phyloP scores from a whole-genome alignment of 2,888 invertebrate species.

The Ophion costatus region DNA sequence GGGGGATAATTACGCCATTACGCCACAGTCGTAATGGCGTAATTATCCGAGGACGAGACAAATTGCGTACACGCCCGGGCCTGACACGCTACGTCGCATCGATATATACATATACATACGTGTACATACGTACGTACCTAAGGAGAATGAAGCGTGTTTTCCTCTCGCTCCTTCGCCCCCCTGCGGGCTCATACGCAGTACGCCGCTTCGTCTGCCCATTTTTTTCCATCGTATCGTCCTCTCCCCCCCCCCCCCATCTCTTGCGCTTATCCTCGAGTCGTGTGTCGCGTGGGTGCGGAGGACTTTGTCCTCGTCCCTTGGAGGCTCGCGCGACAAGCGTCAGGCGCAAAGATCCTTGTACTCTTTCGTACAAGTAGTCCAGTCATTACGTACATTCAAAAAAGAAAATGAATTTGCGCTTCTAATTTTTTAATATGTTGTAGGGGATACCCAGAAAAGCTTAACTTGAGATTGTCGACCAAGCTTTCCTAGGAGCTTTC shows the following conservation, averaged over 20 bases:
- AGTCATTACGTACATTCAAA: too few species aligned
- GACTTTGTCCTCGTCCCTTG: conserved; percentile 56
- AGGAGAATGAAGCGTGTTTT: conserved; percentile 42
- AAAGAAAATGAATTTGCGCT: too few species aligned
- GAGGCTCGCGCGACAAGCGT: conserved; percentile 17
- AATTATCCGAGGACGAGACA: conserved; percentile 82
- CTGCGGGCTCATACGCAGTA: conserved; percentile 32
- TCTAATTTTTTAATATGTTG: too few species aligned
- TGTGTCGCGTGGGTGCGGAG: conserved; percentile 51
- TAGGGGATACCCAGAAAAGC: too few species aligned
- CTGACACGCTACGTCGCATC: conserved; percentile 73
- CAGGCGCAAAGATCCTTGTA: conserved; percentile 2
- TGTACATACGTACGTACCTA: background rate
- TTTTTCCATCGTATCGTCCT: conserved; percentile 11
- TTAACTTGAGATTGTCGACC: too few species aligned
- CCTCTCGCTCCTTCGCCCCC: background rate
- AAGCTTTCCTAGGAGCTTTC: too few species aligned
- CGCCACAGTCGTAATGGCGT: conserved; percentile 76
- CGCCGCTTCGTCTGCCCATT: conserved; percentile 28
- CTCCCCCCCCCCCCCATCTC: conserved; percentile 21
- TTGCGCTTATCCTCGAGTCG: background rate
- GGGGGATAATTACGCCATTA: too few species aligned
- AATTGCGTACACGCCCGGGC: conserved; percentile 81
- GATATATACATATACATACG: background rate
- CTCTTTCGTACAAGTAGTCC: background rate